phyloP scores from a whole-genome alignment of 2,888 invertebrate species.

The Gnatocerus cornutus region DNA sequence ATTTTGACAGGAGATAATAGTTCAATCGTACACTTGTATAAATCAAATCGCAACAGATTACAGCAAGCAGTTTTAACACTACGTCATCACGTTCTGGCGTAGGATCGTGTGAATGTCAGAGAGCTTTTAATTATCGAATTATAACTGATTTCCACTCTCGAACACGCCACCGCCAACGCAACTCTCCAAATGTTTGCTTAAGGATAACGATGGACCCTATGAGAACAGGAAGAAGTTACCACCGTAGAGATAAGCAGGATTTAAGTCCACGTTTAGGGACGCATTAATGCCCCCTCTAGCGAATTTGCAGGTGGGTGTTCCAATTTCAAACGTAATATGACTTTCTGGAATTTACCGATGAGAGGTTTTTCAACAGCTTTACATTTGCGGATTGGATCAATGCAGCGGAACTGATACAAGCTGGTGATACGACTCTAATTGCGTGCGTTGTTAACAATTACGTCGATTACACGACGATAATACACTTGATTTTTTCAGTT shows the following conservation, averaged over 20 bases:
- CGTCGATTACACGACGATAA: neutral
- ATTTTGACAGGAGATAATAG: no score
- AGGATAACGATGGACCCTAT: slow-evolving; percentile 9
- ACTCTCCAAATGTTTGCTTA: slow-evolving; percentile 3
- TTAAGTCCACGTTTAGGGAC: slow-evolving; percentile 8
- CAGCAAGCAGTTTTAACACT: no score
- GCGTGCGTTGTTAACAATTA: neutral
- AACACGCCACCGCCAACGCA: slow-evolving; percentile 15
- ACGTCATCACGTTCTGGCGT: neutral
- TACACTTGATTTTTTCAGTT: neutral
- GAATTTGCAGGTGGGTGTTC: slow-evolving; percentile 18
- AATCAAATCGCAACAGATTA: no score
- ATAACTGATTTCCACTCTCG: slow-evolving; percentile 8
- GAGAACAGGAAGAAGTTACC: slow-evolving; percentile 11
- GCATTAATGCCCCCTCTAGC: slow-evolving; percentile 13
- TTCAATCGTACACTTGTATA: no score
- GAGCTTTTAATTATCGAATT: neutral
- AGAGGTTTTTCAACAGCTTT: slow-evolving; percentile 1
- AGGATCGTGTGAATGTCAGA: slow-evolving; percentile 5
- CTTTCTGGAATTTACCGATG: neutral
- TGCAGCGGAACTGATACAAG: slow-evolving; percentile 14
- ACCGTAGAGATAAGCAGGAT: slow-evolving; percentile 28
- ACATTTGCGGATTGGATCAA: slow-evolving; percentile 1
- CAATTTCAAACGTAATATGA: slow-evolving; percentile 7
- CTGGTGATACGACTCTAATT: neutral